phyloP scores from a whole-genome alignment of 2,888 invertebrate genomes.

The Sthenelais limicola region DNA sequence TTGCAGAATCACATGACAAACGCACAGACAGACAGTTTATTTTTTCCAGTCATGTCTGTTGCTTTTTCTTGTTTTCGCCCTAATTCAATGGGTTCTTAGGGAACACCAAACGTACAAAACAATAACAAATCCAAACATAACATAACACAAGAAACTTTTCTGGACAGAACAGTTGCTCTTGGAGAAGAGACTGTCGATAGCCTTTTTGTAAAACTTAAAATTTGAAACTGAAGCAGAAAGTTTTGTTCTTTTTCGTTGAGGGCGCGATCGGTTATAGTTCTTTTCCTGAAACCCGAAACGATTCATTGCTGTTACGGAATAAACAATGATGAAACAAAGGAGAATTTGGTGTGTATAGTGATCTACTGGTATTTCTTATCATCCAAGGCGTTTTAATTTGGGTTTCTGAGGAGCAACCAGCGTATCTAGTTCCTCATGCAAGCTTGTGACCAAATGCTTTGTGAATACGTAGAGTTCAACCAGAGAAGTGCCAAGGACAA shows the following conservation, averaged over 20 bases:
- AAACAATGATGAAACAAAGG: slow-evolving; percentile 22
- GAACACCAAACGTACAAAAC: slow-evolving; percentile 36
- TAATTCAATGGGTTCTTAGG: too few species aligned
- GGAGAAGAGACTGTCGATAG: background rate
- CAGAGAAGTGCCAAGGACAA: slow-evolving; percentile 46
- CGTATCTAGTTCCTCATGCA: slow-evolving; percentile 10
- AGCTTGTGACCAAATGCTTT: slow-evolving; percentile 36
- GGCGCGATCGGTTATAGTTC: too few species aligned
- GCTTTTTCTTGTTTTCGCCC: too few species aligned
- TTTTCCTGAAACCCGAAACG: slow-evolving; percentile 4
- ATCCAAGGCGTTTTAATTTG: background rate
- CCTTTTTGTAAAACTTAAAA: slow-evolving; percentile 15
- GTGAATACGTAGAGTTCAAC: slow-evolving; percentile 15
- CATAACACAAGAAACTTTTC: slow-evolving; percentile 34
- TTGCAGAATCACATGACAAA: slow-evolving; percentile 68
- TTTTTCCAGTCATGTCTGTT: too few species aligned
- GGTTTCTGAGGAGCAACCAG: slow-evolving; percentile 21
- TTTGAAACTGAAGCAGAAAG: slow-evolving; percentile 33
- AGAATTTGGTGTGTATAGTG: slow-evolving; percentile 36
- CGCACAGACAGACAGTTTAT: slow-evolving; percentile 15
- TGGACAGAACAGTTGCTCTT: slow-evolving; percentile 4
- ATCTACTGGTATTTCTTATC: slow-evolving; percentile 14
- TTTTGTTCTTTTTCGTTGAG: slow-evolving; percentile 8
- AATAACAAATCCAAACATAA: slow-evolving; percentile 37
- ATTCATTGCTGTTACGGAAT: slow-evolving; percentile 25